Evolutionary conservation across 1,140 invertebrate species (phyloP).

Genomic region (Leptopilina clavipes): DNA sequence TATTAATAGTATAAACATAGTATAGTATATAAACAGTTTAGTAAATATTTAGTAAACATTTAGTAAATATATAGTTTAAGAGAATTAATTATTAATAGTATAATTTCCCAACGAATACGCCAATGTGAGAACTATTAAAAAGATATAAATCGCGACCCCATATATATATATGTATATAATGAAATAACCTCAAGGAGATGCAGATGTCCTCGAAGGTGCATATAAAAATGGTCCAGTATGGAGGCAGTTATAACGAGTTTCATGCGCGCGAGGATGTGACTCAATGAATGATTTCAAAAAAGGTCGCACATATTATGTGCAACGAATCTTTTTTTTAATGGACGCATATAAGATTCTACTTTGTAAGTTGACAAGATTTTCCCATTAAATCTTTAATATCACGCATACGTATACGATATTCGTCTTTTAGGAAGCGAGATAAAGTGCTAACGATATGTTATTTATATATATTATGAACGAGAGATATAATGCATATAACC

Average conservation of each 20-base stretch:
- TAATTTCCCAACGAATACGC: neutral
- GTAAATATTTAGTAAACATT: too few relatives aligned
- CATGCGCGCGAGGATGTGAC: neutral
- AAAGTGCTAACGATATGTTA: neutral
- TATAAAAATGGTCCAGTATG: constrained; percentile 6
- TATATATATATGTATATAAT: neutral
- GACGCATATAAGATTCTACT: neutral
- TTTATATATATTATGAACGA: neutral
- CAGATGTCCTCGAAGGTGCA: constrained; percentile 29
- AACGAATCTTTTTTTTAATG: neutral
- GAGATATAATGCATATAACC: too few relatives aligned
- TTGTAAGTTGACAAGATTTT: neutral
- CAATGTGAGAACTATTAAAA: constrained; percentile 6
- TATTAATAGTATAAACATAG: too few relatives aligned
- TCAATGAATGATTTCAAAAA: neutral
- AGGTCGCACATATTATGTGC: neutral
- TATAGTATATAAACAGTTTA: too few relatives aligned
- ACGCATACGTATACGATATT: neutral
- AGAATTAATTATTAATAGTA: neutral
- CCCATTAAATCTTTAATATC: neutral
- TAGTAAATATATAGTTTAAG: too few relatives aligned
- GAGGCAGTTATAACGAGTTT: constrained; percentile 21
- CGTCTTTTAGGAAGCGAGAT: neutral
- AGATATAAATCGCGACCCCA: constrained; percentile 7
- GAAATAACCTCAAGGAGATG: constrained; percentile 16